Percentiles rank a stretch among this genome's conserved stretches.
Conservation (phyloP, 2,797 vertebrate genomes). For the Loriculus beryllinus region DNA sequence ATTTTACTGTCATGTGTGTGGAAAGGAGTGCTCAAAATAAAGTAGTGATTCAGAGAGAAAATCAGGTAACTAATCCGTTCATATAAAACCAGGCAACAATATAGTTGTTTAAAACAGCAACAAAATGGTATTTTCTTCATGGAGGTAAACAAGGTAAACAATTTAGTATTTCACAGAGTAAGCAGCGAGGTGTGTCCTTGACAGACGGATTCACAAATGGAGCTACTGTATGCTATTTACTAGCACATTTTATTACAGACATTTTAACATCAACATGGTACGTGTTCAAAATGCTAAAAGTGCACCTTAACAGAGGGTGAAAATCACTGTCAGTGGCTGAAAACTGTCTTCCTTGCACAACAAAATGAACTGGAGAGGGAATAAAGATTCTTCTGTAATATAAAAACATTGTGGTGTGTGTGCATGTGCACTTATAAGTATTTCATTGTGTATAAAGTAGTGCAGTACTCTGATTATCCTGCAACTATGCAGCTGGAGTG, state of each 20-base stretch:
- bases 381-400: neutral
- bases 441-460: neutral
- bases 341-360: neutral
- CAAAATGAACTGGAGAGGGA: neutral
- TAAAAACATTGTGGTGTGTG: neutral
- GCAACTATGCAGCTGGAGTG: neutral
- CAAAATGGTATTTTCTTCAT: neutral
- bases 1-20: neutral
- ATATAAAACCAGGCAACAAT: neutral
- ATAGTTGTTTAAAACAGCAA: neutral
- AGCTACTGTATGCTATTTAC: neutral
- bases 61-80: neutral
- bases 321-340: neutral
- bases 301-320: neutral
- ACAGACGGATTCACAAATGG: neutral
- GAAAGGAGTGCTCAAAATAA: neutral
- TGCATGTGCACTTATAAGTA: fast-evolving
- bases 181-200: neutral
- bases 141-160: neutral
- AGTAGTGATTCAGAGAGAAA: neutral
- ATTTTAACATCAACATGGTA: neutral
- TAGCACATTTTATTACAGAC: neutral
- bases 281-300: neutral
- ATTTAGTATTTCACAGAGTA: slow-evolving; percentile 11
- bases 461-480: neutral